Base-by-base conservation (phyloP, 2,888 invertebrate genomes). In the Hypercompe scribonia region DNA sequence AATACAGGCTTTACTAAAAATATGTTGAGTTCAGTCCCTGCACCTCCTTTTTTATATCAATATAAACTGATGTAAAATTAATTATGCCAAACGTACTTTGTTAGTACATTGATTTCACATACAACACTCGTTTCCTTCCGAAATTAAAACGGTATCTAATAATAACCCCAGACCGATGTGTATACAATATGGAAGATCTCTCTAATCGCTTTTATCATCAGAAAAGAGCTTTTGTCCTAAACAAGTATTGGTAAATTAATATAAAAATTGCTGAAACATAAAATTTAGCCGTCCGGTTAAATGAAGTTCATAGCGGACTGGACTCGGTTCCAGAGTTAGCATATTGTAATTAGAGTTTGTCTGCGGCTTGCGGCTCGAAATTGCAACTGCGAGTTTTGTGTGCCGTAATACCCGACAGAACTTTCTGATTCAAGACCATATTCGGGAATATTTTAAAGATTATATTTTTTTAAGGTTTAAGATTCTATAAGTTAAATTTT, bases 291-390 rank as follows among this genome's bases (percentile, higher is more conserved):
- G 33, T 3, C n/a, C n/a, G 28, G 28, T 68, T 1, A 34, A 67
- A 68, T 54, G 13, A 28, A 42, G 21, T 28, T 3, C 63, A 50
- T 15, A 39, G 64, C 24, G 24, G 63, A 33, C 69, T 4, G 39
- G 36, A 24, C 67, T 68, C 34, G 24, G 65, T 71, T 63, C 50
- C 34, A 39, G 50, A 72, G 63, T 66, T 69, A 66, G 75, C 72
- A 69, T 75, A 75, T 75, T 72, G 75, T 75, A 75, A 75, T 72
- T 75, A 75, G 68, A 75, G 66, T 72, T 71, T 72, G 71, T 61
- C 71, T 71, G 72, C 69, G 65, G 72, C 65, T 63, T 72, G 72
- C 63, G 68, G 66, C 39, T 15, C 66, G 24, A 63, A 65, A 75
- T 69, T 75, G 63, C 31, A 71, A 75, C 68, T 65, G 66, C n/a